Conservation (phyloP, 2,888 invertebrate genomes). For the Tinea pellionella region DNA sequence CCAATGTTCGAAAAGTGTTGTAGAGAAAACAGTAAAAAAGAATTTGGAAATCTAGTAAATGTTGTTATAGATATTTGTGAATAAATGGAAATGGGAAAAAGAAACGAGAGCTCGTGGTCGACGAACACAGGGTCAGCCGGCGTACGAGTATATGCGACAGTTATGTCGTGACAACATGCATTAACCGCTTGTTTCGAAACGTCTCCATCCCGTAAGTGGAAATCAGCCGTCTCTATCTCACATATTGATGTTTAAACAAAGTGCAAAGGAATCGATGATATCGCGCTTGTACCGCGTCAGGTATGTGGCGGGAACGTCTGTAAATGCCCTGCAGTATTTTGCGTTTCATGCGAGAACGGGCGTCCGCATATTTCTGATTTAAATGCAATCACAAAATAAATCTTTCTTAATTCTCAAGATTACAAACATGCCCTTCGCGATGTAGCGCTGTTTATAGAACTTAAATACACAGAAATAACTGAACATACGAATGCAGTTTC, state of each 20-base stretch:
- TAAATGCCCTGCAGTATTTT: slow-evolving; percentile 24
- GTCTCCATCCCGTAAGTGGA: slow-evolving; percentile 27
- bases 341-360: slow-evolving; percentile 16
- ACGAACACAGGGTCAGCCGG: slow-evolving; percentile 14
- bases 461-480: background rate
- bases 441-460: background rate
- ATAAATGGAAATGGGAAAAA: too few species aligned
- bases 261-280: slow-evolving; percentile 25
- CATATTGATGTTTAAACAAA: slow-evolving; percentile 19
- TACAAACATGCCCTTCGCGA: background rate
- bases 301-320: slow-evolving; percentile 22
- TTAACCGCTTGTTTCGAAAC: slow-evolving; percentile 31
- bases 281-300: slow-evolving; percentile 23
- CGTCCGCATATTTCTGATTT: slow-evolving; percentile 25
- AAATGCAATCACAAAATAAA: slow-evolving; percentile 18
- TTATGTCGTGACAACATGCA: slow-evolving; percentile 23
- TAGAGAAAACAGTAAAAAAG: too few species aligned
- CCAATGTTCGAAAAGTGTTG: too few species aligned
- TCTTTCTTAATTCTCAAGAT: background rate
- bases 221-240: slow-evolving; percentile 26
- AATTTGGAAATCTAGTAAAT: too few species aligned
- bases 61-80: too few species aligned
- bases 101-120: background rate
- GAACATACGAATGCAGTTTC: background rate
- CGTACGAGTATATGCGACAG: slow-evolving; percentile 21